Conservation (phyloP, 1,140 invertebrate genomes). For the Archivesica marissinica region DNA sequence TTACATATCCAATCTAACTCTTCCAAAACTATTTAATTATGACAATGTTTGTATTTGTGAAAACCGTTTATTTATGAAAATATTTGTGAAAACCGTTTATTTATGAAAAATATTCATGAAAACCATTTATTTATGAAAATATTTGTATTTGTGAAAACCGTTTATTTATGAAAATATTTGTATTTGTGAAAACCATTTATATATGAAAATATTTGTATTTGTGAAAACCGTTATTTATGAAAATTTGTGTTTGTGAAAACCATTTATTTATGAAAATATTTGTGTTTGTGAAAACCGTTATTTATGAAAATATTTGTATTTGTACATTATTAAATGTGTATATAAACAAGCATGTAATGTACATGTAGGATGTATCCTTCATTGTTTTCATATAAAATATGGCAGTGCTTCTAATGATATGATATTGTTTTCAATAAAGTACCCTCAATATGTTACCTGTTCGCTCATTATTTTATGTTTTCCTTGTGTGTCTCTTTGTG, state of each 20-base stretch:
- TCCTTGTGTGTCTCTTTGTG: not conserved
- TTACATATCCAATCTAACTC: too few species aligned
- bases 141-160: too few species aligned
- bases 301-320: not conserved
- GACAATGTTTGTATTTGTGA: too few species aligned
- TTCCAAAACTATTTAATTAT: too few species aligned
- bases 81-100: too few species aligned
- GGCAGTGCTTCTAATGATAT: conserved; percentile 14
- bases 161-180: too few species aligned
- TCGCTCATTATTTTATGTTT: not conserved
- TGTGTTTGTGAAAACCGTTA: not conserved
- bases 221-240: not conserved
- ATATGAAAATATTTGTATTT: not conserved
- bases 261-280: not conserved
- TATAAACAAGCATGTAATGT: too few species aligned
- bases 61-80: too few species aligned
- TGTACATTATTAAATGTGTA: not conserved
- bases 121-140: too few species aligned
- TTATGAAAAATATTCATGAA: too few species aligned
- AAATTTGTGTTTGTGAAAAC: not conserved
- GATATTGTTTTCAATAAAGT: conserved; percentile 8
- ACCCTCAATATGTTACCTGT: not conserved
- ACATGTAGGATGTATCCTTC: too few species aligned
- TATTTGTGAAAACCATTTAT: too few species aligned
- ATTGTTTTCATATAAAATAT: not conserved